Base-by-base conservation (phyloP, 1,140 invertebrate species). In the Ceratina australensis region DNA sequence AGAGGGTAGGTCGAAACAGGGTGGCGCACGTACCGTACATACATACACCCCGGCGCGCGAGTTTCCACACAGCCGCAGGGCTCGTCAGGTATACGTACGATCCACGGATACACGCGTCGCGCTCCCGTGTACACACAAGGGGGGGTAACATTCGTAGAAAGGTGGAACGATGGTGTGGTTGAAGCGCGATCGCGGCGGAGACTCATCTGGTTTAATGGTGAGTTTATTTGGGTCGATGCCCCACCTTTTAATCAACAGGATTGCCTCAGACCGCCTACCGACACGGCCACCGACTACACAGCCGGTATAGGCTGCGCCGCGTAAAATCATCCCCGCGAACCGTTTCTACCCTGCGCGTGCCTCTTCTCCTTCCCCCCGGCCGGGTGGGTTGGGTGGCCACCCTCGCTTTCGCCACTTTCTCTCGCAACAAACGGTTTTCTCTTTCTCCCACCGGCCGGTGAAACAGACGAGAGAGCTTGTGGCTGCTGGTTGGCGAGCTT, bases 171-270 rank as follows among this genome's bases (percentile, higher is more conserved):
- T 10, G 33, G 33, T 42, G 72, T 54, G 80, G 57, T 77, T 82
- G 54, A 80, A 84, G 80, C 52, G 69, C 80, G 85, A 86, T 87
- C 85, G 86, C 82, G 33, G 85, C 77, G 78, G 76, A 87, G 85
- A 86, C 86, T 87, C 86, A 86, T 87, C 84, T 86, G 84, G 86
- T 86, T 87, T 87, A 87, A 87, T 87, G 84, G 84, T 50, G 82
- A 82, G 84, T 87, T 87, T 87, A 87, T 87, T 87, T 87, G 81
- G 82, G 79, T 87, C 86, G 84, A 87, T 87, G 86, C 86, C 86
- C 86, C 85, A 87, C 84, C 86, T 87, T 87, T 87, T 86, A 87
- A 87, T 87, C 86, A 87, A 86, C 81, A 87, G 83, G 82, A 87
- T 86, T 86, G 86, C 79, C 86, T 80, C 79, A 82, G 82, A 81